Conservation (phyloP, 1,140 invertebrate species). For the Tetramorium parvispinum region DNA sequence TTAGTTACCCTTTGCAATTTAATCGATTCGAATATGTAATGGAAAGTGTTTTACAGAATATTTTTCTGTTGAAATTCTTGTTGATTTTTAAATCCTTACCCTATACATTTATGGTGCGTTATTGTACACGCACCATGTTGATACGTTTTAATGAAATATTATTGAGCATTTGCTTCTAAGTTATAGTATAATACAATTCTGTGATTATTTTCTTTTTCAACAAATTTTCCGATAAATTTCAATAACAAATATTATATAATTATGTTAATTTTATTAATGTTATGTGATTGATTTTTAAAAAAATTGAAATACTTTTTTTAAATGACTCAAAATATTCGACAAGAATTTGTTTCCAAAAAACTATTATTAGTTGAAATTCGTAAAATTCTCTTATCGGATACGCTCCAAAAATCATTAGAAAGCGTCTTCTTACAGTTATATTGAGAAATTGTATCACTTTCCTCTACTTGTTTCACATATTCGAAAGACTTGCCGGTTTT, state of each 20-base stretch:
- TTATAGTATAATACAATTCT: not conserved
- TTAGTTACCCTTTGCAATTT: constrained; percentile 44
- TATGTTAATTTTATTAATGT: not conserved
- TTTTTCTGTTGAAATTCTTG: constrained; percentile 32
- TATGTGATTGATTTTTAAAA: not conserved
- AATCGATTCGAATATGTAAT: constrained; percentile 62
- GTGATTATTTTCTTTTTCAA: not conserved
- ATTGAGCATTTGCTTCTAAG: not conserved
- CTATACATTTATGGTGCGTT: not conserved
- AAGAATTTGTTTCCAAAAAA: not conserved
- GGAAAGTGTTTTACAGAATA: constrained; percentile 22
- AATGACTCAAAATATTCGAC: not conserved
- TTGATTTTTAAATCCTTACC: not conserved
- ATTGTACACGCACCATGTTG: not conserved
- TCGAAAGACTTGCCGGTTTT: not conserved
- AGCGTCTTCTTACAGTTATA: not conserved
- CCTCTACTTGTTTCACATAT: not conserved
- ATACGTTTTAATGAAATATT: not conserved
- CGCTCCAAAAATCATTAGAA: not conserved
- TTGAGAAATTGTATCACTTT: not conserved
- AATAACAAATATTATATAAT: not conserved
- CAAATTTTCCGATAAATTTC: not conserved
- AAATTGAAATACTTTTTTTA: not conserved
- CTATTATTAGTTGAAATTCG: not conserved
- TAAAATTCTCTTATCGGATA: not conserved